phyloP scores from a whole-genome alignment of 2,797 vertebrate species.

The Manis javanica region DNA sequence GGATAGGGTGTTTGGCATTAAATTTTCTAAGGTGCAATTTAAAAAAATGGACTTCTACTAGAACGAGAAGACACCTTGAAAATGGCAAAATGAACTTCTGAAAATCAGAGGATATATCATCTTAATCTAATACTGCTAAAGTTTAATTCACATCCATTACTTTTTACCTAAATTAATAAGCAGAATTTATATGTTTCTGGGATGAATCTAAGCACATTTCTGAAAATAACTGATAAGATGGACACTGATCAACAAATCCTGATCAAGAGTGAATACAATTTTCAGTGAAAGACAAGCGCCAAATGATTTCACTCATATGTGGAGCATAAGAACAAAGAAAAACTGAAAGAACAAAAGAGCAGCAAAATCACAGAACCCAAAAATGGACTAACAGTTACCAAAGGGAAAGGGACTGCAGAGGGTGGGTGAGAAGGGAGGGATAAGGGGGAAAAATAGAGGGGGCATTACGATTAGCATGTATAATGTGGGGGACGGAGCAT shows the following conservation, averaged over 20 bases:
- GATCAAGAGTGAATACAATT: background rate
- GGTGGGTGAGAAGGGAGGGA: no score
- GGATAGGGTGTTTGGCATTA: background rate
- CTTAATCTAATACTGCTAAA: background rate
- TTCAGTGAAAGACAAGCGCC: no score
- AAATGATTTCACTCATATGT: no score
- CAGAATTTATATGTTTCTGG: background rate
- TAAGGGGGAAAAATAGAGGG: no score
- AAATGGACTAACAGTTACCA: no score
- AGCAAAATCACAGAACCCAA: no score
- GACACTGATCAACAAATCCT: background rate
- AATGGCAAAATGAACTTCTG: slow-evolving; percentile 22
- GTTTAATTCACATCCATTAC: background rate
- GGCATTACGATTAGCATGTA: no score
- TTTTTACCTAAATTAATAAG: slow-evolving; percentile 30
- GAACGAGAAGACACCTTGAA: background rate
- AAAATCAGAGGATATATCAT: background rate
- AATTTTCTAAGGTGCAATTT: background rate
- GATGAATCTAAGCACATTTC: slow-evolving; percentile 23
- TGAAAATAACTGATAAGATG: slow-evolving; percentile 17
- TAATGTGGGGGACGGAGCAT: no score
- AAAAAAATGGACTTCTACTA: background rate
- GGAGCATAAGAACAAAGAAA: no score
- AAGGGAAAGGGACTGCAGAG: no score
- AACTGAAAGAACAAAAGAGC: no score